phyloP scores from a whole-genome alignment of 2,888 invertebrate genomes.

The Sminthurinus aureus region DNA sequence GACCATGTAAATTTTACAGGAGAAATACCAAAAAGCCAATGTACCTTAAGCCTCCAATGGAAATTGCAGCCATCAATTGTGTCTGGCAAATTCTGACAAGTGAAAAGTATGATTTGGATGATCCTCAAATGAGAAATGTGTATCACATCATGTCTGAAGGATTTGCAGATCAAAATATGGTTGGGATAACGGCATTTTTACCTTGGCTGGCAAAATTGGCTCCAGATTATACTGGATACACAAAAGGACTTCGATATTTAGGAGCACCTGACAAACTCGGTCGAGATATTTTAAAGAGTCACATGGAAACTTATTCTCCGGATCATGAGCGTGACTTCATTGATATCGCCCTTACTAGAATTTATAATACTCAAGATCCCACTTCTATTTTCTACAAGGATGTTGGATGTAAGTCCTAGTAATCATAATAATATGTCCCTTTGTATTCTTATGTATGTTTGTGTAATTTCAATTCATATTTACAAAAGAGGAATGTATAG shows the following conservation, averaged over 20 bases:
- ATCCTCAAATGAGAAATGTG: slow-evolving; percentile 51
- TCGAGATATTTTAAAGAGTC: slow-evolving; percentile 53
- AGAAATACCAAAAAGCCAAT: slow-evolving; percentile 50
- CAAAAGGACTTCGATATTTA: slow-evolving; percentile 50
- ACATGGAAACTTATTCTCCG: slow-evolving; percentile 51
- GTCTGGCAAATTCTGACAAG: slow-evolving; percentile 54
- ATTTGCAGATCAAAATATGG: slow-evolving; percentile 55
- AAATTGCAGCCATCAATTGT: slow-evolving; percentile 54
- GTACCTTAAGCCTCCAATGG: slow-evolving; percentile 53
- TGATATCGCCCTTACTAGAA: slow-evolving; percentile 57
- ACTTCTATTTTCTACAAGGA: slow-evolving; percentile 53
- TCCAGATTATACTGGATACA: slow-evolving; percentile 54
- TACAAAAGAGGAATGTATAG: not conserved
- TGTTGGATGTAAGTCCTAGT: slow-evolving; percentile 39
- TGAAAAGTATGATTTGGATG: slow-evolving; percentile 56
- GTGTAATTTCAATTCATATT: not conserved
- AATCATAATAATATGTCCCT: not conserved
- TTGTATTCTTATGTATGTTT: not conserved
- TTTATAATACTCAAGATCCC: slow-evolving; percentile 51
- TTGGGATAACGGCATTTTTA: slow-evolving; percentile 53
- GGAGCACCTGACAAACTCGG: slow-evolving; percentile 54
- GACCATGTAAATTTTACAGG: slow-evolving; percentile 32
- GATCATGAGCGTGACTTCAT: slow-evolving; percentile 58
- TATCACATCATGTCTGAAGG: slow-evolving; percentile 45
- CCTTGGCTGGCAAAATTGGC: slow-evolving; percentile 54